Percentiles rank a stretch among this genome's conserved stretches.
Evolutionary conservation across 53 echinoderm and acorn worm genomes (phyloP).

Genomic region (Luidia sarsii): DNA sequence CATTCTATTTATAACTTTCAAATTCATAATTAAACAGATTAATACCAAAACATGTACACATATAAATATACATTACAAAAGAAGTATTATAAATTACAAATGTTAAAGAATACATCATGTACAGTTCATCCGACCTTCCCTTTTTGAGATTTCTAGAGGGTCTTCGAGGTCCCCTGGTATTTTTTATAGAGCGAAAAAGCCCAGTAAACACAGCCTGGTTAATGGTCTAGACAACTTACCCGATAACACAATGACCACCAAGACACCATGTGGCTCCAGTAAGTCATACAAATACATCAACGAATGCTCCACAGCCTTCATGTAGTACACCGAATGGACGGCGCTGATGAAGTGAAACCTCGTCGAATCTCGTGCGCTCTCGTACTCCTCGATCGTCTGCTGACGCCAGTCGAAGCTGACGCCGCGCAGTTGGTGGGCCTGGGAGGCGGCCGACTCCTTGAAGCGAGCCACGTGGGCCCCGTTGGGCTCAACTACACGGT

Average conservation of each 20-base stretch:
- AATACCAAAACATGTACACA: too few relatives aligned
- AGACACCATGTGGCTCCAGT: slow-evolving; percentile 54
- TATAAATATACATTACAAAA: too few relatives aligned
- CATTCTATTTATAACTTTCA: too few relatives aligned
- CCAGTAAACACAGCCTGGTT: too few relatives aligned
- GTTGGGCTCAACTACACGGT: slow-evolving; percentile 70
- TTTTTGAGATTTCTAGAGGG: too few relatives aligned
- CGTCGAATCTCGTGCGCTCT: slow-evolving; percentile 7
- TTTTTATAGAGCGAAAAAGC: too few relatives aligned
- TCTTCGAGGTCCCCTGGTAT: too few relatives aligned
- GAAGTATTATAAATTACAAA: too few relatives aligned
- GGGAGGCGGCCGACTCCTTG: slow-evolving; percentile 23
- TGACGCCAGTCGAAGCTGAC: slow-evolving; percentile 54
- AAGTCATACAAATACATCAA: slow-evolving; percentile 32
- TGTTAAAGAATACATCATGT: too few relatives aligned
- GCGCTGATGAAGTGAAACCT: slow-evolving; percentile 75
- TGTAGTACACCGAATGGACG: slow-evolving; percentile 65
- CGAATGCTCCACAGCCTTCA: slow-evolving; percentile 40
- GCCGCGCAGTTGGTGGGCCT: slow-evolving; percentile 5
- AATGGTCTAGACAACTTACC: too few relatives aligned
- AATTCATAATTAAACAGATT: too few relatives aligned
- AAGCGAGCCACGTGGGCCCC: slow-evolving; percentile 37
- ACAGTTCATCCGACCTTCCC: too few relatives aligned
- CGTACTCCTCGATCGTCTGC: slow-evolving; percentile 54
- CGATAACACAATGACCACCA: slow-evolving; percentile 33